These are phyloP conservation scores for Meganola albula DNA, from an alignment of 2,888 invertebrate genomes.

Conservation along the genomic window DNA sequence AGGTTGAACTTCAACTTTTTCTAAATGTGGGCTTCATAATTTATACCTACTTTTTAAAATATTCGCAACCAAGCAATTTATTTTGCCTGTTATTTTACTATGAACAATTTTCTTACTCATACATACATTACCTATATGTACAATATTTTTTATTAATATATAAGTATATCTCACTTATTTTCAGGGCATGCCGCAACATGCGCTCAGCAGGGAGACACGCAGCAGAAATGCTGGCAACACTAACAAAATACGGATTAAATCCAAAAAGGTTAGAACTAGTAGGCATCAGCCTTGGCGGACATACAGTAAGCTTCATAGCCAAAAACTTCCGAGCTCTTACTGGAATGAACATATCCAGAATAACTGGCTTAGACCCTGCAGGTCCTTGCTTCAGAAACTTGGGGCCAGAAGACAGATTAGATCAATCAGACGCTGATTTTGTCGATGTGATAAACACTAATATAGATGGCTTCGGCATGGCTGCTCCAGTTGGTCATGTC, in stretches of 20 bases:
- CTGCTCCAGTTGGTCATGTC: slow-evolving; percentile 52
- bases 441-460: slow-evolving; percentile 52
- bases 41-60: too few relatives aligned
- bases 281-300: slow-evolving; percentile 54
- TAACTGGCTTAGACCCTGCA: slow-evolving; percentile 51
- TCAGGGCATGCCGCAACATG: slow-evolving; percentile 46
- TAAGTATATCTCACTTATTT: slow-evolving; percentile 19
- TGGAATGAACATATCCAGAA: slow-evolving; percentile 42
- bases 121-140: too few relatives aligned
- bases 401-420: slow-evolving; percentile 48
- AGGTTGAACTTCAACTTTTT: too few relatives aligned
- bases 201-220: slow-evolving; percentile 42
- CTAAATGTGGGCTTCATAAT: too few relatives aligned
- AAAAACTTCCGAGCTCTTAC: slow-evolving; percentile 44
- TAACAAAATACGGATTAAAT: slow-evolving; percentile 43
- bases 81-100: too few relatives aligned
- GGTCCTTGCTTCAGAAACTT: slow-evolving; percentile 59
- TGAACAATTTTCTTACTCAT: too few relatives aligned
- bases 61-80: too few relatives aligned
- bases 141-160: not conserved
- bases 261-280: slow-evolving; percentile 47
- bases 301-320: slow-evolving; percentile 53
- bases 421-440: slow-evolving; percentile 52
- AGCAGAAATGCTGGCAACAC: slow-evolving; percentile 49
- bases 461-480: slow-evolving; percentile 56